phyloP scores from a whole-genome alignment of 2,797 vertebrate species.

The Gadopsis marmoratus region DNA sequence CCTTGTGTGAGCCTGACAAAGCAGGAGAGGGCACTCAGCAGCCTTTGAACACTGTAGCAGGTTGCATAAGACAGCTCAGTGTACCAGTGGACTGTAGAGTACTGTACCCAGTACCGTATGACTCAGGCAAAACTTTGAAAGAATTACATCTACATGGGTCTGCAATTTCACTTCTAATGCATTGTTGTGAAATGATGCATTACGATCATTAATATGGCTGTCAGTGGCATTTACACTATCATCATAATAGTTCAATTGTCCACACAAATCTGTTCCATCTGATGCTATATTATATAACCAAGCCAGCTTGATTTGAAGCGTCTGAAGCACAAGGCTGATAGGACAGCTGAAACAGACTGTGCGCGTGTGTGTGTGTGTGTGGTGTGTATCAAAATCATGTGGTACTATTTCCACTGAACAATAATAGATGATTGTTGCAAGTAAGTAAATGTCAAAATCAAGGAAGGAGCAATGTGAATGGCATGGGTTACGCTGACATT shows the following conservation, averaged over 20 bases:
- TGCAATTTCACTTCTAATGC: background rate
- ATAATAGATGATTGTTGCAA: slow-evolving; percentile 9
- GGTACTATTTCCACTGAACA: slow-evolving; percentile 10
- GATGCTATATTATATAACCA: background rate
- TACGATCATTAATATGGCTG: background rate
- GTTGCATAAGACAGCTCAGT: slow-evolving; percentile 67
- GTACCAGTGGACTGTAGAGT: slow-evolving; percentile 39
- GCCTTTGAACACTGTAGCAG: slow-evolving; percentile 76
- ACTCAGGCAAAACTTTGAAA: slow-evolving; percentile 27
- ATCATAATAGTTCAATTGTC: background rate
- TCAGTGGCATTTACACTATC: background rate
- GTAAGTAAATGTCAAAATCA: background rate
- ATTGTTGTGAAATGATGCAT: background rate
- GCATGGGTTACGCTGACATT: background rate
- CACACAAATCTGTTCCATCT: background rate
- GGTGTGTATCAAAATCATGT: slow-evolving; percentile 7
- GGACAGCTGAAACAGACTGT: background rate
- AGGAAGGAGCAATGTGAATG: slow-evolving; percentile 14
- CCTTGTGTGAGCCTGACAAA: slow-evolving; percentile 77
- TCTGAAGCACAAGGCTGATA: background rate
- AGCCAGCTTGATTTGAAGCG: background rate
- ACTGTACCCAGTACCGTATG: slow-evolving; percentile 31
- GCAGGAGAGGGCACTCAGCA: slow-evolving; percentile 79
- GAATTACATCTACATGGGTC: background rate
- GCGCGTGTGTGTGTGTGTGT: too few relatives aligned